phyloP scores from a whole-genome alignment of 2,888 invertebrate species.

The Schrankia costaestrigalis region DNA sequence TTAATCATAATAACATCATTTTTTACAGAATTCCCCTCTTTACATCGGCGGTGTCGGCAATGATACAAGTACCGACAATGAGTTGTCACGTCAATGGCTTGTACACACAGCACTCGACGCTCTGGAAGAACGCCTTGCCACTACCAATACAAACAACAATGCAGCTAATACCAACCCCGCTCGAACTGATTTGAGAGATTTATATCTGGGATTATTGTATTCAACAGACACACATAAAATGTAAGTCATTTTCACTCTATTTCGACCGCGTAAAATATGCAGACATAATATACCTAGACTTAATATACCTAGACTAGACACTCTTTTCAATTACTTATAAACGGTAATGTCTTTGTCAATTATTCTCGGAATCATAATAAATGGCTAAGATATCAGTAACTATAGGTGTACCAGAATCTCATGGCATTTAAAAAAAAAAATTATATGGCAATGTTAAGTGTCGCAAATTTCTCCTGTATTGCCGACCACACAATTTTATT shows the following conservation, averaged over 20 bases:
- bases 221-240: slow-evolving; percentile 98
- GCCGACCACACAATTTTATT: too few species aligned
- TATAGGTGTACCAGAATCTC: too few species aligned
- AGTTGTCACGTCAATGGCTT: slow-evolving; percentile 94
- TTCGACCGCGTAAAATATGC: slow-evolving; percentile 4
- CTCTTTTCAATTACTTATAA: too few species aligned
- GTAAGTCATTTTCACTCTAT: too few species aligned
- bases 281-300: not conserved
- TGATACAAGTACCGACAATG: slow-evolving; percentile 87
- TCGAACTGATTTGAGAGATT: slow-evolving; percentile 89
- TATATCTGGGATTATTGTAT: slow-evolving; percentile 94
- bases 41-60: slow-evolving; percentile 84
- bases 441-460: too few species aligned
- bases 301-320: too few species aligned
- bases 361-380: too few species aligned
- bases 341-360: too few species aligned
- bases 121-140: slow-evolving; percentile 89
- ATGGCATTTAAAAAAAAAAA: too few species aligned
- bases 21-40: slow-evolving; percentile 92
- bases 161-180: slow-evolving; percentile 80
- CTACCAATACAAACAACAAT: slow-evolving; percentile 61
- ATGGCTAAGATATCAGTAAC: too few species aligned
- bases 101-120: slow-evolving; percentile 95
- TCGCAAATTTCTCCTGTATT: too few species aligned
- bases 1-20: not conserved